Evolutionary conservation across 2,113 vertebrate genomes (phyloP), one percentile per base, ranked within the genome.

Genomic region (Candoia aspera): DNA sequence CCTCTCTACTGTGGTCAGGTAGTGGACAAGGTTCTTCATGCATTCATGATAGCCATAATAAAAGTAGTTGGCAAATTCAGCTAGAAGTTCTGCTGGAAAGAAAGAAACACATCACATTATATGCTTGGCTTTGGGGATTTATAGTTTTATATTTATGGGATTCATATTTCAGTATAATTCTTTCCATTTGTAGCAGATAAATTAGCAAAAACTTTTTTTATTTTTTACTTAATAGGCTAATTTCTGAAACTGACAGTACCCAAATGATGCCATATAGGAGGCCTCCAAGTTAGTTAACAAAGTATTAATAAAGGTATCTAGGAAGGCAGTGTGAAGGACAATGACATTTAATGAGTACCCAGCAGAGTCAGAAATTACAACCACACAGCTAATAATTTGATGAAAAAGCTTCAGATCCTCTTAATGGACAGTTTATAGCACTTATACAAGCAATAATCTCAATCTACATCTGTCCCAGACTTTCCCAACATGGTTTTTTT

Each of bases 21-120:
- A 99, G 95, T 99, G 99, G 83, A 99, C 99, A 91, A 99, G 97
- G 96, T 99, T 99, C 96, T 99, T 99, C 99, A 99, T 99, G 91
- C 99, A 99, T 95, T 99, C 99, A 92, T 99, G 99, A 96, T 99
- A 99, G 93, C 99, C 99, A 15, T 99, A 99, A 97, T 99, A 99
- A 95, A 99, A 99, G 91, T 99, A 99, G 96, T 99, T 99, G n/a
- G 99, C 98, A 93, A 99, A 99, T 95, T 99, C 99, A n/a, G 98
- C 98, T 87, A 99, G 96, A 73, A 99, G 97, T 93, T 99, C 99
- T 96, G 98, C 98, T 98, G 89, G 0, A 13, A 42, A 33, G 21
- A 84, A 33, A 79, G 86, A 5, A n/a, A 84, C 93, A 62, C 49
- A 23, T 60, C 33, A 11, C 13, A 29, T 91, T 91, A 62, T 19